phyloP scores from a whole-genome alignment of 2,888 invertebrate genomes.

The Synergus japonicus region DNA sequence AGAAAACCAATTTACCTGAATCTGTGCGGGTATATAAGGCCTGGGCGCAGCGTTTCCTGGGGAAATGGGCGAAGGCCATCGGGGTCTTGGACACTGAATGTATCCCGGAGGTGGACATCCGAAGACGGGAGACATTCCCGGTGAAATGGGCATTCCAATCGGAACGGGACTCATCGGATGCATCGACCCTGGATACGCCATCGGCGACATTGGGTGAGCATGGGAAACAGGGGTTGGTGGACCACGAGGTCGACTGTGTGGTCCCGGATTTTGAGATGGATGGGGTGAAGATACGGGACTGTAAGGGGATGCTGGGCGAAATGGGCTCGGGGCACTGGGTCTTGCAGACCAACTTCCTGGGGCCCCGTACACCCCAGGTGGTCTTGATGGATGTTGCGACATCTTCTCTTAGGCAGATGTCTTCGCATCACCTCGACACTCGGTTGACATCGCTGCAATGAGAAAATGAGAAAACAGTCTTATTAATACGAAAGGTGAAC shows the following conservation, averaged over 20 bases:
- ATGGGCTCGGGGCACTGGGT: constrained; percentile 83
- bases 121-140: constrained; percentile 81
- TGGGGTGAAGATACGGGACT: constrained; percentile 84
- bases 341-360: constrained; percentile 67
- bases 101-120: constrained; percentile 77
- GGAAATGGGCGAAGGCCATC: constrained; percentile 81
- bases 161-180: constrained; percentile 77
- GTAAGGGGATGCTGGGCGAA: constrained; percentile 88
- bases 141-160: constrained; percentile 83
- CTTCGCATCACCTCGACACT: constrained; percentile 46
- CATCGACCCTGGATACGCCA: constrained; percentile 78
- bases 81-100: constrained; percentile 83
- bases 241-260: constrained; percentile 60
- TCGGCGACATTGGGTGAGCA: constrained; percentile 78
- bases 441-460: constrained; percentile 61
- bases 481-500: constrained; percentile 3
- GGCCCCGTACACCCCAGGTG: constrained; percentile 49
- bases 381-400: constrained; percentile 69
- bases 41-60: constrained; percentile 76
- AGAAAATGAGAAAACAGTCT: constrained; percentile 12
- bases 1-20: constrained; percentile 74
- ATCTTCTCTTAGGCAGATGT: constrained; percentile 59
- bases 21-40: constrained; percentile 78
- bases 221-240: constrained; percentile 56
- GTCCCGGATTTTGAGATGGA: constrained; percentile 51